These are phyloP conservation scores for Cyprinella venusta DNA, from an alignment of 2,797 vertebrate species.

Conservation along the genomic window DNA sequence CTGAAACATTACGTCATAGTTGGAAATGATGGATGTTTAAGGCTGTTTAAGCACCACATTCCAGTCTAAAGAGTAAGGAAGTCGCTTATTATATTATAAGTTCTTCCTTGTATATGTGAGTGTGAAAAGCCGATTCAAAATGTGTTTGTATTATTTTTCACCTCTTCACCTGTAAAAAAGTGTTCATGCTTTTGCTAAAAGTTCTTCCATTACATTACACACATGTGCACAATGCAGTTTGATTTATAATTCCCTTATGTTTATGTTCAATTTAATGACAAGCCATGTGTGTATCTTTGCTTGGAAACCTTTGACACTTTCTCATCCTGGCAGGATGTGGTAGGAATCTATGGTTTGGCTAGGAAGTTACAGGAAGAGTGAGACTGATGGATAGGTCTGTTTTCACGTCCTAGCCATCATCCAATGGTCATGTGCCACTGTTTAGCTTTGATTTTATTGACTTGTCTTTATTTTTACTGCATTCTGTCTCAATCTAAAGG, in stretches of 20 bases:
- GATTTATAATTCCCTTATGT: constrained; percentile 21
- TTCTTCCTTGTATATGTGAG: not conserved
- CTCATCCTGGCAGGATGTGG: constrained; percentile 46
- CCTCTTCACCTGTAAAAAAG: not conserved
- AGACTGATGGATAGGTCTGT: constrained; percentile 46
- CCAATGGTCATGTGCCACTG: not conserved
- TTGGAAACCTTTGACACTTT: constrained; percentile 39
- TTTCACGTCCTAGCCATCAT: constrained; percentile 9
- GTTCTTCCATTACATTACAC: not conserved
- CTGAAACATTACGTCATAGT: not conserved
- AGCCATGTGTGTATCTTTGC: constrained; percentile 28
- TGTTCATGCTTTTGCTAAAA: not conserved
- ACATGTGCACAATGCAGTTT: not conserved
- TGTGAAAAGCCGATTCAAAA: not conserved
- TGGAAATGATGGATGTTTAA: not conserved
- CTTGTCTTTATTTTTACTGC: not conserved
- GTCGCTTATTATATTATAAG: not conserved
- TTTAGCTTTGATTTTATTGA: not conserved
- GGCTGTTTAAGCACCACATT: not conserved
- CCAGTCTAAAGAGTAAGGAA: not conserved
- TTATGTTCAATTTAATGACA: not conserved
- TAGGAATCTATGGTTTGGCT: constrained; percentile 15
- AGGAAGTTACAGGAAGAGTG: constrained; percentile 33
- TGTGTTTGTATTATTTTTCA: not conserved
- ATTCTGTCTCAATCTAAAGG: not conserved